A percentile compares a stretch with the other conserved stretches of the same genome.
phyloP scores from a whole-genome alignment of 2,113 vertebrate genomes.

The Hippolais icterina region DNA sequence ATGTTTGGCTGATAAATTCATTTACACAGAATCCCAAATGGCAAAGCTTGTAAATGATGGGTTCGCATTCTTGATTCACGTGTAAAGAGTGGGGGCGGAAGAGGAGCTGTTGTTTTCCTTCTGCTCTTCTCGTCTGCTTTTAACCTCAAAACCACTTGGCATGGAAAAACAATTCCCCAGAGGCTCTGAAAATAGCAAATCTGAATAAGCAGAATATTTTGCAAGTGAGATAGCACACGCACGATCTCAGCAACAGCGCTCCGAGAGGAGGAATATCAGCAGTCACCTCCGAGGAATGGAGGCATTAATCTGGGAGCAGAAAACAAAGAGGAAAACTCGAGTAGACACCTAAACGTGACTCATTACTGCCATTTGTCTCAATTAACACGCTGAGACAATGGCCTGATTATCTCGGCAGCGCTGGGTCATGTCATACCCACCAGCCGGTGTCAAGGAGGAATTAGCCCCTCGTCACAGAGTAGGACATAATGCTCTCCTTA shows the following conservation, averaged over 20 bases:
- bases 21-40: neutral
- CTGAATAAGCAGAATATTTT: constrained; percentile 28
- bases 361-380: constrained; percentile 27
- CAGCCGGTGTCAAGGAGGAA: neutral
- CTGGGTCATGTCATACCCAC: neutral
- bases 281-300: neutral
- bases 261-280: neutral
- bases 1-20: neutral
- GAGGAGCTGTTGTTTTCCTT: neutral
- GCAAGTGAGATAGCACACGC: neutral
- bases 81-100: neutral
- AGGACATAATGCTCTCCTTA: neutral
- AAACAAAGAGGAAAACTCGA: constrained; percentile 1
- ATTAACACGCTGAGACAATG: constrained; percentile 37
- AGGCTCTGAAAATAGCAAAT: constrained; percentile 30
- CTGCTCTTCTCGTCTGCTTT: neutral
- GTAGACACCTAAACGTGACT: constrained; percentile 45
- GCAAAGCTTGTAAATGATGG: neutral
- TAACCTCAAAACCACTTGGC: constrained; percentile 14
- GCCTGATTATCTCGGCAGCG: neutral
- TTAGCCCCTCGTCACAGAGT: neutral
- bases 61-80: neutral
- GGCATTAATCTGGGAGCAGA: constrained; percentile 12
- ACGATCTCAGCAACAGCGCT: neutral
- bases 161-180: neutral